Percentiles rank a stretch among this genome's conserved stretches.
These are phyloP conservation scores for Standfussiana lucernea DNA, from an alignment of 2,888 invertebrate species.

Conservation along the genomic window DNA sequence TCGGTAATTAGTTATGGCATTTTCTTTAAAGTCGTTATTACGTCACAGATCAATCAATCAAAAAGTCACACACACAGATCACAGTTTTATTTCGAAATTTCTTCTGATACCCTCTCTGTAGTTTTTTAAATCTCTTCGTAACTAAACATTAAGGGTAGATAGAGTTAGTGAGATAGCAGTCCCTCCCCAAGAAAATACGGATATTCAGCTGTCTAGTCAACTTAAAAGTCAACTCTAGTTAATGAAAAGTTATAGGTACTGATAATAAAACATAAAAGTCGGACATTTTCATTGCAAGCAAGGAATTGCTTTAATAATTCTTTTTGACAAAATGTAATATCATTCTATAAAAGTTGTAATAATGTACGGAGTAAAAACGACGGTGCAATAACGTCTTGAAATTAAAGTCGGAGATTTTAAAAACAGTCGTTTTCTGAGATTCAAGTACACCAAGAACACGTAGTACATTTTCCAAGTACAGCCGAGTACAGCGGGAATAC, in stretches of 20 bases:
- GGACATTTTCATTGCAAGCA: slow-evolving; percentile 34
- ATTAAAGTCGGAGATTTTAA: slow-evolving; percentile 37
- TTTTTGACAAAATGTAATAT: slow-evolving; percentile 51
- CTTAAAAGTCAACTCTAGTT: neutral
- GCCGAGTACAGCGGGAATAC: slow-evolving; percentile 11
- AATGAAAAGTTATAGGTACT: neutral
- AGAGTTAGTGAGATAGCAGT: neutral
- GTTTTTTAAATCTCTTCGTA: neutral
- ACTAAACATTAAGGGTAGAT: neutral
- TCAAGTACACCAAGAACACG: slow-evolving; percentile 14
- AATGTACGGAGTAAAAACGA: slow-evolving; percentile 10
- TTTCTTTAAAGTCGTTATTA: neutral
- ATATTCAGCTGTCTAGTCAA: neutral
- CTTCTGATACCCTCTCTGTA: neutral
- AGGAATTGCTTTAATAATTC: slow-evolving; percentile 38
- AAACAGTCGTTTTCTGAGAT: slow-evolving; percentile 22
- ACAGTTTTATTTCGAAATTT: neutral
- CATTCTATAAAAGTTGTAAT: slow-evolving; percentile 18
- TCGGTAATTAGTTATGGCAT: neutral
- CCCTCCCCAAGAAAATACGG: neutral
- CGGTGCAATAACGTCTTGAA: slow-evolving; percentile 44
- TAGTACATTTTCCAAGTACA: slow-evolving; percentile 24
- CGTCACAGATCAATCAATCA: too few species aligned
- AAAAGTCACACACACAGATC: too few species aligned
- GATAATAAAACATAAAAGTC: slow-evolving; percentile 25